phyloP scores from a whole-genome alignment of 2,888 invertebrate species.

The Netelia virgata region DNA sequence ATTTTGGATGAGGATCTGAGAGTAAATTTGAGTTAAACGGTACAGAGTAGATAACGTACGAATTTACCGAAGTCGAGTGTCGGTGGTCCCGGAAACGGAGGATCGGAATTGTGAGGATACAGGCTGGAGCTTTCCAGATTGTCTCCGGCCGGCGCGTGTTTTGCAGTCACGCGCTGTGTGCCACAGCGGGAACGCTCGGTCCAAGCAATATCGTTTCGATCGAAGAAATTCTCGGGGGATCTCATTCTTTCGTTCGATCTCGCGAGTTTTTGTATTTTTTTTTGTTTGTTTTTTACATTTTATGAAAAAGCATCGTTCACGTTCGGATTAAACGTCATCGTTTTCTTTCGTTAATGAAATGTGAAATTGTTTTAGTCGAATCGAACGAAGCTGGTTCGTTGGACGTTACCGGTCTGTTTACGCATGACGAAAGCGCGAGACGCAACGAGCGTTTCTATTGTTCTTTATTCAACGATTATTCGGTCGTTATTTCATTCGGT shows the following conservation, averaged over 20 bases:
- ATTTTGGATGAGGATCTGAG: too few relatives aligned
- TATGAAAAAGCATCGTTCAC: too few relatives aligned
- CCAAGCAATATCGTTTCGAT: not conserved
- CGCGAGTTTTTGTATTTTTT: not conserved
- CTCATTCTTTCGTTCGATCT: not conserved
- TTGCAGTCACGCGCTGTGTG: not conserved
- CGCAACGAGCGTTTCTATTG: too few relatives aligned
- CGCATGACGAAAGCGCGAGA: too few relatives aligned
- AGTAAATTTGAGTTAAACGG: too few relatives aligned
- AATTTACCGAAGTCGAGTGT: not conserved
- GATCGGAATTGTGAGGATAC: not conserved
- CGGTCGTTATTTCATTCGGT: too few relatives aligned
- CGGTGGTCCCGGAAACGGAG: not conserved
- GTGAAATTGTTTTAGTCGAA: too few relatives aligned
- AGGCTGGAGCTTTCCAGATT: constrained; percentile 1
- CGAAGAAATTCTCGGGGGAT: not conserved
- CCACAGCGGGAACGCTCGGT: not conserved
- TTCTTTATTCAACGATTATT: too few relatives aligned
- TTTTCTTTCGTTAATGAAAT: too few relatives aligned
- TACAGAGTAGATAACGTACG: constrained; percentile 9
- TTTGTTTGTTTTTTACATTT: not conserved
- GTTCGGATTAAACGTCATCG: too few relatives aligned
- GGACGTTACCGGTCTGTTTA: too few relatives aligned
- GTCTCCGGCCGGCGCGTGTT: constrained; percentile 16
- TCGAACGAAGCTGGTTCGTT: too few relatives aligned